Base-by-base conservation (phyloP, 1,140 invertebrate genomes). In the Oncopodura yosiiana region DNA sequence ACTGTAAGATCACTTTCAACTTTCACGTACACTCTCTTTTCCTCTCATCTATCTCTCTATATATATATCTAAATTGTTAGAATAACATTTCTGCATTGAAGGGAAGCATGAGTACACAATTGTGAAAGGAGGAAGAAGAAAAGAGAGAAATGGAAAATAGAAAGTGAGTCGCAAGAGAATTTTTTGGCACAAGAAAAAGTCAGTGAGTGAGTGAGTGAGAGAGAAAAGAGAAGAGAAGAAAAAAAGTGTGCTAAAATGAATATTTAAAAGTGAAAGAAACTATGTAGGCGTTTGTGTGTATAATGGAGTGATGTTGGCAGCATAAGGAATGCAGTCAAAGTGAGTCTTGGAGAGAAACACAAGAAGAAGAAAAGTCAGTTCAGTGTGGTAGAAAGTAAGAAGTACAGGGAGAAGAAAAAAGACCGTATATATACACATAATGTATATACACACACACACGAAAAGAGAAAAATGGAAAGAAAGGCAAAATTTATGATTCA, bases 401-500 rank as follows among this genome's bases (percentile, higher is more conserved):
- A 8, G 18, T n/a, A 23, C 5, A 30, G 29, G 9, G 19, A 12
- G 29, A 23, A 9, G 9, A 18, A 24, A 48, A 44, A 16, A 44
- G 21, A 23, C 19, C 6, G 42, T 8, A 16, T n/a, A n/a, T 9
- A 9, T n/a, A n/a, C n/a, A 34, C 8, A n/a, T 34, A 34, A 34
- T 8, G 8, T 9, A 34, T 34, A n/a, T n/a, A 34, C 32, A 9
- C 8, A n/a, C 32, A 9, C n/a, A 34, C 8, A 34, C 32, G 8
- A 39, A 14, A 29, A 37, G 41, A 53, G 41, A 44, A 34, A 39
- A 24, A 51, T 16, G 45, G 30, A 37, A 21, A 37, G 21, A 41
- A 52, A 51, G 54, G 42, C 42, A 60, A 54, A 61, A 61, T 61
- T 61, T 61, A 61, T 61, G 54, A 61, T 61, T 61, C 60, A 61